Percentiles rank a stretch among this genome's conserved stretches.
Conservation (phyloP, 2,797 vertebrate genomes). For the Caiman crocodilus region DNA sequence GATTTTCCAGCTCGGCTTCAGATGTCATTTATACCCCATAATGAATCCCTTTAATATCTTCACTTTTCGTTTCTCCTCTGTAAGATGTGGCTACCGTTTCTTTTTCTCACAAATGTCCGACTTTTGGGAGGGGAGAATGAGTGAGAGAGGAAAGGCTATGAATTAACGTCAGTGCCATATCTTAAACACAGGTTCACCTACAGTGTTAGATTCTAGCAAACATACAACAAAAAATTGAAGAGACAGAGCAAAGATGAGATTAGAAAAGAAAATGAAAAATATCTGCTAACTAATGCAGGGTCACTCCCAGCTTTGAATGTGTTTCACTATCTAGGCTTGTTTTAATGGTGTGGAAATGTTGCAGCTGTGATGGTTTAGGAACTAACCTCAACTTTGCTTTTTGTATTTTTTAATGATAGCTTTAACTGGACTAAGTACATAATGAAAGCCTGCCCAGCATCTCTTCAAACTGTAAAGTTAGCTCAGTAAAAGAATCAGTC, state of each 20-base stretch:
- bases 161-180: neutral
- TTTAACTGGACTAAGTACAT: too few species aligned
- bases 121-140: neutral
- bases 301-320: neutral
- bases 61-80: conserved; percentile 14
- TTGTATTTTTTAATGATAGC: too few species aligned
- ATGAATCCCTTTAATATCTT: conserved; percentile 10
- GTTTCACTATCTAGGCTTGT: neutral
- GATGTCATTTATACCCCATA: conserved; percentile 22
- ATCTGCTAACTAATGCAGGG: neutral
- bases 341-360: too few species aligned
- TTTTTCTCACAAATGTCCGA: neutral
- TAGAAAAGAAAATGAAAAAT: neutral
- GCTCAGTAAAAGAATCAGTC: too few species aligned
- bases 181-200: neutral
- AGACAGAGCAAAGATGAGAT: neutral
- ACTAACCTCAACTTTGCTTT: too few species aligned
- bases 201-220: neutral
- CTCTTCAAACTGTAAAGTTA: too few species aligned
- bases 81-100: conserved; percentile 11
- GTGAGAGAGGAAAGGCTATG: neutral
- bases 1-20: conserved; percentile 38
- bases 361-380: too few species aligned
- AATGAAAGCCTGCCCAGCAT: too few species aligned
- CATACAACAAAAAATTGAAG: neutral